These are phyloP conservation scores for Melanostigma gelatinosum DNA, from an alignment of 2,113 vertebrate species.

Conservation along the genomic window DNA sequence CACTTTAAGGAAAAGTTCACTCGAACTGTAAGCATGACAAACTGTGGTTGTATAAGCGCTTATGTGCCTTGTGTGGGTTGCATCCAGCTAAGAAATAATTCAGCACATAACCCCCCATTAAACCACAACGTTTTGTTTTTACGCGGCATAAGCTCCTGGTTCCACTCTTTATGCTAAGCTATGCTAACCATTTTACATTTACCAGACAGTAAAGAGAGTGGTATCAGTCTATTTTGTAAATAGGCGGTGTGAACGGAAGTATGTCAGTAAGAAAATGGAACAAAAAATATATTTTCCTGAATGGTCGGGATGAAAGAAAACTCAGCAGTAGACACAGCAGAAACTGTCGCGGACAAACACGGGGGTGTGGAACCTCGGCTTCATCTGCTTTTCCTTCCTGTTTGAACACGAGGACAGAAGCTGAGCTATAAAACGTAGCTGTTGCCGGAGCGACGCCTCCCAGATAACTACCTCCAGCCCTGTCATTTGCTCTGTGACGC, in stretches of 20 bases:
- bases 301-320: slow-evolving; percentile 25
- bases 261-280: background rate
- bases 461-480: slow-evolving; percentile 63
- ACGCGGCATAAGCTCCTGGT: too few species aligned
- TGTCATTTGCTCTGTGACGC: slow-evolving; percentile 58
- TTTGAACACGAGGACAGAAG: slow-evolving; percentile 65
- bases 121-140: background rate
- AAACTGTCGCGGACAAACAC: slow-evolving; percentile 43
- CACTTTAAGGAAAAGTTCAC: too few species aligned
- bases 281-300: background rate
- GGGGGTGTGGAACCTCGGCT: slow-evolving; percentile 12
- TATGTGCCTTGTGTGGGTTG: background rate
- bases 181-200: too few species aligned
- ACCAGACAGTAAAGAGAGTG: too few species aligned
- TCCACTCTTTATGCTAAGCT: too few species aligned
- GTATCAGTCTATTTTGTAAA: background rate
- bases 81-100: too few species aligned
- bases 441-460: slow-evolving; percentile 54
- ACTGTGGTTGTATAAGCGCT: background rate
- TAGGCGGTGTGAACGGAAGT: background rate
- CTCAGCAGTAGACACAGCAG: slow-evolving; percentile 13
- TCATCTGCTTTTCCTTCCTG: slow-evolving; percentile 36
- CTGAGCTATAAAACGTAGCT: slow-evolving; percentile 54
- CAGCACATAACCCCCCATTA: background rate
- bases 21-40: background rate